Evolutionary conservation across 2,888 invertebrate genomes (phyloP).

Genomic region (Smittia sp.): DNA sequence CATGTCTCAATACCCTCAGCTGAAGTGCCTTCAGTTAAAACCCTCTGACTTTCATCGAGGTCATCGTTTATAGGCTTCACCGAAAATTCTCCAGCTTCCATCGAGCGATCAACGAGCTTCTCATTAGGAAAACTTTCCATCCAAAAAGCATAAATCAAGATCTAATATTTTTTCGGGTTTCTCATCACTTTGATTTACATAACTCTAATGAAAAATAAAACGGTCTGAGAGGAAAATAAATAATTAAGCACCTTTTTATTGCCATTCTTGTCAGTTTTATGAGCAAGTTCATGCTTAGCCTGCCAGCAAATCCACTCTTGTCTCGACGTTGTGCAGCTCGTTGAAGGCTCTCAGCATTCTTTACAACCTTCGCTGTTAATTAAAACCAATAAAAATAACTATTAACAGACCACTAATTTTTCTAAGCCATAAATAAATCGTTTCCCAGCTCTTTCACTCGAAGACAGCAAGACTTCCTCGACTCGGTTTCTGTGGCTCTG

Average conservation of each 20-base stretch:
- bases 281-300: conserved; percentile 27
- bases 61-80: neutral
- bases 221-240: conserved; percentile 3
- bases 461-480: neutral
- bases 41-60: too few relatives aligned
- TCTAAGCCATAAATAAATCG: conserved; percentile 30
- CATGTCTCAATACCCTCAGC: too few relatives aligned
- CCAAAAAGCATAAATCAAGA: conserved; percentile 1
- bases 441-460: neutral
- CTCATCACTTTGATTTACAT: too few relatives aligned
- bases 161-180: neutral
- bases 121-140: conserved; percentile 11
- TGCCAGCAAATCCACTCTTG: neutral
- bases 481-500: neutral
- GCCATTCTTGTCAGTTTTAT: conserved; percentile 35
- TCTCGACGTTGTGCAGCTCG: neutral
- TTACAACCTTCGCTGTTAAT: conserved; percentile 31
- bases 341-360: neutral
- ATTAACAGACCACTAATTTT: conserved; percentile 30
- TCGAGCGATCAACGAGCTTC: neutral
- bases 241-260: conserved; percentile 36
- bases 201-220: conserved; percentile 6
- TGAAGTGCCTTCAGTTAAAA: too few relatives aligned
- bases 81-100: neutral
- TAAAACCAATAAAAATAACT: conserved; percentile 34